Conservation (phyloP, 2,113 vertebrate genomes). For the Caloenas nicobarica region DNA sequence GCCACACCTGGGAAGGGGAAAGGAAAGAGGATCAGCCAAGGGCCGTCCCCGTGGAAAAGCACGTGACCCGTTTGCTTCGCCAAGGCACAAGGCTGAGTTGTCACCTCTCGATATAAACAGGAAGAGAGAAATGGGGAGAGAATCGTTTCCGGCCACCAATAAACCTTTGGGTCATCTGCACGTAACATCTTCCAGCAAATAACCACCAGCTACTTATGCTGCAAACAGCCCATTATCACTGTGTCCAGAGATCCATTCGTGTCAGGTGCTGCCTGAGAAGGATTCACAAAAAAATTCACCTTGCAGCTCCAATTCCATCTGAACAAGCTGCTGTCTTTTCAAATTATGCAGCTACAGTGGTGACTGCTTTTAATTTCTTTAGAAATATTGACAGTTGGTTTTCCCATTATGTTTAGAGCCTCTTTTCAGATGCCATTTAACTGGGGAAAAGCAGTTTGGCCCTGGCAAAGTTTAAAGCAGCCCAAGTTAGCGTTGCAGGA, state of each 20-base stretch:
- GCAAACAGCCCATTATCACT: accelerated
- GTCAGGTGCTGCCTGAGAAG: neutral
- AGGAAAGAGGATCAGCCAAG: neutral
- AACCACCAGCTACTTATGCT: neutral
- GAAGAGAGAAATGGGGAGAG: neutral
- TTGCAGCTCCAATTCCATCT: neutral
- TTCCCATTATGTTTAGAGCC: accelerated
- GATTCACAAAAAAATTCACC: neutral
- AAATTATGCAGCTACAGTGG: neutral
- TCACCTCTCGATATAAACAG: accelerated
- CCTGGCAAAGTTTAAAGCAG: neutral
- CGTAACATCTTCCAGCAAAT: neutral
- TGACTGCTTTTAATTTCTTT: neutral
- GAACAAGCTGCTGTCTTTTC: neutral
- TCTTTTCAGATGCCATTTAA: neutral
- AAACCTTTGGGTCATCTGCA: neutral
- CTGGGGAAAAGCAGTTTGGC: neutral
- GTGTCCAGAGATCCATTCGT: accelerated
- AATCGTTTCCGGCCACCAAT: neutral
- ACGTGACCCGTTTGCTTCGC: accelerated
- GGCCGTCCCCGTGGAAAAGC: neutral
- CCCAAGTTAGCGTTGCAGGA: too few relatives aligned
- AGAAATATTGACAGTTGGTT: accelerated
- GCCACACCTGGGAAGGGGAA: conserved; percentile 85
- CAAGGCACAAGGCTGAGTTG: accelerated